Conservation (phyloP, 2,797 vertebrate species). For the Morus bassanus region DNA sequence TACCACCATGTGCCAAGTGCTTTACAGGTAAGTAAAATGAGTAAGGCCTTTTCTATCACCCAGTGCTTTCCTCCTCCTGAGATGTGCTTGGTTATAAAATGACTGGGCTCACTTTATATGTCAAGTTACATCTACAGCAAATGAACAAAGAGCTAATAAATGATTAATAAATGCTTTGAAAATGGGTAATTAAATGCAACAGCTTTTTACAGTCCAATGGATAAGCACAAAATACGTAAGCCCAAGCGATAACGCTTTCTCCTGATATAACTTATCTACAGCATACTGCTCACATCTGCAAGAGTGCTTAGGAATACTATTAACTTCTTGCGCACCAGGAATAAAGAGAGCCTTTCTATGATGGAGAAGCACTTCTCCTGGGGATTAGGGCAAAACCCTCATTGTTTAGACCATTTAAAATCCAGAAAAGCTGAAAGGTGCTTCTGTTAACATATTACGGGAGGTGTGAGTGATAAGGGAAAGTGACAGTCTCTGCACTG, state of each 20-base stretch:
- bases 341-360: neutral
- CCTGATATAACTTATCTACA: slow-evolving; percentile 39
- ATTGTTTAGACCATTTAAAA: slow-evolving; percentile 9
- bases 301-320: slow-evolving; percentile 5
- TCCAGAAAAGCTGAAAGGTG: neutral
- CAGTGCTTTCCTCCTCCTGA: neutral
- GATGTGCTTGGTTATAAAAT: neutral
- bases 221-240: slow-evolving; percentile 51
- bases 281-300: slow-evolving; percentile 1
- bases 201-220: neutral
- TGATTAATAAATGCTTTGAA: slow-evolving; percentile 41
- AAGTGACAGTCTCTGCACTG: neutral
- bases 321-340: slow-evolving; percentile 1
- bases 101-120: neutral
- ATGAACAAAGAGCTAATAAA: slow-evolving; percentile 35
- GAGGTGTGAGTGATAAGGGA: neutral
- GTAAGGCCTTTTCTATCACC: neutral
- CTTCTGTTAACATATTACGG: neutral
- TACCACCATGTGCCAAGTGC: neutral
- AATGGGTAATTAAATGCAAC: slow-evolving; percentile 38
- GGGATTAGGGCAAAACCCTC: neutral
- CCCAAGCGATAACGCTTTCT: neutral
- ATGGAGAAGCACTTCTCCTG: neutral
- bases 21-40: neutral
- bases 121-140: neutral